Base-by-base conservation (phyloP, 2,888 invertebrate genomes). In the Metopia argyrocephala region DNA sequence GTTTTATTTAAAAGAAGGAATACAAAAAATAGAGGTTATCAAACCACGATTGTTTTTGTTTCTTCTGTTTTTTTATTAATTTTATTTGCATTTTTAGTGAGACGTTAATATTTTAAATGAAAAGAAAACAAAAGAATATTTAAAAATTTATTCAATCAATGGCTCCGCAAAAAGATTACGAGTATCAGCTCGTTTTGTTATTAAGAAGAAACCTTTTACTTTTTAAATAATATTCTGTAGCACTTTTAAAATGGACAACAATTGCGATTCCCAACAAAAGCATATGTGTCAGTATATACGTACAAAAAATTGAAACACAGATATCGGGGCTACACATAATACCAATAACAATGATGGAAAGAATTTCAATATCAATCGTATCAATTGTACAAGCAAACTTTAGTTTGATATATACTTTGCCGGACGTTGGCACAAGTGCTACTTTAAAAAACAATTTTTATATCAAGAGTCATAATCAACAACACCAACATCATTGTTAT, bases 341-440 rank as follows among this genome's bases (percentile, higher is more conserved):
- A 9, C 12, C 38, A 62, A 12, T 28, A 46, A 21, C 31, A 31
- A n/a, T n/a, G n/a, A n/a, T n/a, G n/a, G n/a, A n/a, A 38, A 38
- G 48, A 54, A 69, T 54, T 61, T 61, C 52, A 57, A 70, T 59
- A 70, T 57, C 57, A 59, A 65, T 9, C 18, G 52, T 71, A 71
- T 78, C 59, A 59, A 27, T 71, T 46, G 31, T 57, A 71, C 28
- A 61, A 66, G 38, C 38, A 25, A 23, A 54, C 45, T 71, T 78
- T 12, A 71, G 28, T 66, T 65, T 12, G n/a, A 54, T 28, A 6
- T 20, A 4, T 23, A 5, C 31, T 61, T 57, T 21, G 57, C 38
- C n/a, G 25, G 2, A 45, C 3, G 61, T 76, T 18, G 18, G 59
- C 52, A 71, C 45, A 65, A 78, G 65, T 71, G 71, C 65, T 71